Evolutionary conservation across 2,888 invertebrate species (phyloP).

Genomic region (Girardia tigrina): DNA sequence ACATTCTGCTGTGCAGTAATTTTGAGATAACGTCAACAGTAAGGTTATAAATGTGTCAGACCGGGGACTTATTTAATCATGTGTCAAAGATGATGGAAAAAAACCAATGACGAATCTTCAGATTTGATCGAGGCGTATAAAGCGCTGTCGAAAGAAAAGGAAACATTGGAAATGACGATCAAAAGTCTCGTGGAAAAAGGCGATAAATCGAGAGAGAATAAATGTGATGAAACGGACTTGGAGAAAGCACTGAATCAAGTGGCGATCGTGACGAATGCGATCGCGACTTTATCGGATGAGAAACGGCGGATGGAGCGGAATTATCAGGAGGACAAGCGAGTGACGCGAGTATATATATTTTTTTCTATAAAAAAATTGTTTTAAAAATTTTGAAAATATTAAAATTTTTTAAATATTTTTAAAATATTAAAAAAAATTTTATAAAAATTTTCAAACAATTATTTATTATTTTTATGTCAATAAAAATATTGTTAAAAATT

Average conservation of each 20-base stretch:
- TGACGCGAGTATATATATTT: background rate
- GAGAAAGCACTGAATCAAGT: background rate
- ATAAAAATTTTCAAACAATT: no score
- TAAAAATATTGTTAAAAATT: no score
- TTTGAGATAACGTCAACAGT: no score
- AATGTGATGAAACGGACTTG: background rate
- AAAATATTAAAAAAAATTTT: no score
- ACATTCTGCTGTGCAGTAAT: no score
- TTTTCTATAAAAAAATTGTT: background rate
- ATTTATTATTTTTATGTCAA: no score
- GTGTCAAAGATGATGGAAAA: no score
- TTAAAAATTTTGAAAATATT: no score
- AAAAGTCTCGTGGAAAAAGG: background rate
- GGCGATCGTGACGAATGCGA: background rate
- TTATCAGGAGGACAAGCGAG: background rate
- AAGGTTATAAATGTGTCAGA: no score
- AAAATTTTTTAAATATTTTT: no score
- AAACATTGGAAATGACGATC: background rate
- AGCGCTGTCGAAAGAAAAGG: background rate
- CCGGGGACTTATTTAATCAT: no score
- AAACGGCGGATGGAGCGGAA: background rate
- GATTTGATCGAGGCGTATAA: conserved; percentile 14
- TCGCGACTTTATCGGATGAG: background rate
- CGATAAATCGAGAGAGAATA: background rate
- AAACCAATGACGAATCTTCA: no score